Base-by-base conservation (phyloP, 2,888 invertebrate species). In the Empis livida region DNA sequence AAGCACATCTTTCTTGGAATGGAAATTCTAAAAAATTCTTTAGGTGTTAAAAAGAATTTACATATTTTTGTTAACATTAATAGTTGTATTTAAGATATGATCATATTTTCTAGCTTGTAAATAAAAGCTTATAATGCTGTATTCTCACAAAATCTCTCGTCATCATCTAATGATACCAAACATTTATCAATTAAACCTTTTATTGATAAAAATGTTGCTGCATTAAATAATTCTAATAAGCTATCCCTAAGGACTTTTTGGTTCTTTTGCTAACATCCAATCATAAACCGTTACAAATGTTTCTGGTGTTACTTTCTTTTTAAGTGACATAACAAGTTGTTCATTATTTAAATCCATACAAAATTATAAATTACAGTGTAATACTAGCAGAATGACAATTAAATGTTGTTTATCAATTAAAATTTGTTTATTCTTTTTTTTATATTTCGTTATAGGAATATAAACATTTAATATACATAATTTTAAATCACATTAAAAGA, bases 211-310 rank as follows among this genome's bases (percentile, higher is more conserved):
- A 77, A 83, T 53, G 80, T 81, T 0, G 86, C 79, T 0, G 84
- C 82, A 56, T 75, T 78, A 57, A 84, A 81, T 23, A 87, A 70
- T 57, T 84, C 82, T 44, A 87, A 65, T 41, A 86, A 77, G 51
- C 84, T 85, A 46, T 82, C 78, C 43, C 82, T 73, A 48, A 75
- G 77, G 1, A 87, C 65, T 3, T 78, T n/a, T 68, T 45, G 79
- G 79, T 53, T 75, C 77, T 53, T 80, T 79, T 5, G 81, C 80
- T 55, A 85, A 76, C 87, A 87, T 87, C 87, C 87, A 88, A 55
- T 84, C 81, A 65, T 87, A 88, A 45, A 85, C 79, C 51, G 79
- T 76, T 43, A 76, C 75, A 59, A 87, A 87, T 1, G 84, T 77
- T 52, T 72, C 68, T 0, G 75, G 68, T 2, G 73, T 71, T 1